These are phyloP conservation scores for Pycnomerus fuliginosus DNA, from an alignment of 2,888 invertebrate species.

Conservation along the genomic window DNA sequence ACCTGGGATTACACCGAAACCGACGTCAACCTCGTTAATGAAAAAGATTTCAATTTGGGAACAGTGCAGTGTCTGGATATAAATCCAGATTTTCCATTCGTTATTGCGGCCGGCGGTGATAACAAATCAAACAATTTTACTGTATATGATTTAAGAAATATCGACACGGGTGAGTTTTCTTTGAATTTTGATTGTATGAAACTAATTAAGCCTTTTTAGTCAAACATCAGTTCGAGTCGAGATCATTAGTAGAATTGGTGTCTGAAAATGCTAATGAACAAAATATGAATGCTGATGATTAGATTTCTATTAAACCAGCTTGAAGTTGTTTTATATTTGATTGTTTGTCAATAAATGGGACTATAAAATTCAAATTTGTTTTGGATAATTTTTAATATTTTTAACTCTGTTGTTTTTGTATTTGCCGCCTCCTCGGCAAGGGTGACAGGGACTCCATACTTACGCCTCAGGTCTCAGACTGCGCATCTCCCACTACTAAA, in stretches of 20 bases:
- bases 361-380: no score
- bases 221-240: slow-evolving; percentile 54
- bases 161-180: slow-evolving; percentile 58
- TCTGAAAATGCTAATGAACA: slow-evolving; percentile 26
- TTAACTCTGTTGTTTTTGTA: no score
- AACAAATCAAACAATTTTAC: slow-evolving; percentile 74
- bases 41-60: slow-evolving; percentile 67
- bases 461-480: no score
- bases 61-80: slow-evolving; percentile 69
- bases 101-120: slow-evolving; percentile 83
- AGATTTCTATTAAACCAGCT: no score
- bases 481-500: no score
- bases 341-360: no score
- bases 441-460: no score
- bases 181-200: no score
- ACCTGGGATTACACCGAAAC: slow-evolving; percentile 72
- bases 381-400: no score
- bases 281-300: slow-evolving; percentile 6
- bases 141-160: slow-evolving; percentile 63
- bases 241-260: slow-evolving; percentile 46
- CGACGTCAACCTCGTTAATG: slow-evolving; percentile 47
- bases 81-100: slow-evolving; percentile 80
- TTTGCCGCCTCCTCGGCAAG: no score
- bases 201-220: no score
- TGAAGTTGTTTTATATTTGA: no score